Percentiles rank a stretch among this genome's conserved stretches.
Evolutionary conservation across 2,888 invertebrate species (phyloP).

Genomic region (Diaperis boleti): DNA sequence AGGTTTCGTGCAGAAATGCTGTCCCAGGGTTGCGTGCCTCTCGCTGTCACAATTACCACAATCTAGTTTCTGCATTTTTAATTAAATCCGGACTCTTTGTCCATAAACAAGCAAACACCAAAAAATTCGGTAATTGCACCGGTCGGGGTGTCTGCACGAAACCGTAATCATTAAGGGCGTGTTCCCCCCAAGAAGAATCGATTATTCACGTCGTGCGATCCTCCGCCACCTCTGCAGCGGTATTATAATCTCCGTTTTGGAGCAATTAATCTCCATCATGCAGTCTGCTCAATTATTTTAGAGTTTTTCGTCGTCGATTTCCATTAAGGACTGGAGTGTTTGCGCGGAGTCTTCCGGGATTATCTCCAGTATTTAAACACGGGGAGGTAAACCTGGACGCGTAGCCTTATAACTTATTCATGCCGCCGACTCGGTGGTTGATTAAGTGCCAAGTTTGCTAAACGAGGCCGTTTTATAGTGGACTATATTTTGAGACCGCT

Average conservation of each 20-base stretch:
- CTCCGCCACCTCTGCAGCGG: constrained; percentile 27
- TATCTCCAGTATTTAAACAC: constrained; percentile 38
- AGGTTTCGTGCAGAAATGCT: no score
- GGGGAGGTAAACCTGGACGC: constrained; percentile 41
- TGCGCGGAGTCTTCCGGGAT: constrained; percentile 34
- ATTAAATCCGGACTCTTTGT: constrained; percentile 22
- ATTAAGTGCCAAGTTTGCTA: constrained; percentile 46
- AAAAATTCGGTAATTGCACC: background rate
- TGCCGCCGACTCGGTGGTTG: constrained; percentile 41
- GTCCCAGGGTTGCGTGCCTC: constrained; percentile 10
- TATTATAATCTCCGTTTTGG: constrained; percentile 29
- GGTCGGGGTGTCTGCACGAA: constrained; percentile 10
- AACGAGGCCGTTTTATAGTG: constrained; percentile 35
- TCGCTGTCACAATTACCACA: background rate
- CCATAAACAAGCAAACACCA: background rate
- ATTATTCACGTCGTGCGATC: constrained; percentile 33
- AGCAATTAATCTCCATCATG: constrained; percentile 41
- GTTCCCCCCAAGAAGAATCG: constrained; percentile 27
- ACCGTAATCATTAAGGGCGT: constrained; percentile 37
- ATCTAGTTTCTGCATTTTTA: constrained; percentile 22
- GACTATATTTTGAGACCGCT: constrained; percentile 39
- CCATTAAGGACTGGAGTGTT: constrained; percentile 30
- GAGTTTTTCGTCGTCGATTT: constrained; percentile 20
- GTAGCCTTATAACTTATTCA: constrained; percentile 46
- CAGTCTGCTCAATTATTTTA: constrained; percentile 13